Conservation (phyloP, 2,797 vertebrate species). For the Aphelocoma californica region DNA sequence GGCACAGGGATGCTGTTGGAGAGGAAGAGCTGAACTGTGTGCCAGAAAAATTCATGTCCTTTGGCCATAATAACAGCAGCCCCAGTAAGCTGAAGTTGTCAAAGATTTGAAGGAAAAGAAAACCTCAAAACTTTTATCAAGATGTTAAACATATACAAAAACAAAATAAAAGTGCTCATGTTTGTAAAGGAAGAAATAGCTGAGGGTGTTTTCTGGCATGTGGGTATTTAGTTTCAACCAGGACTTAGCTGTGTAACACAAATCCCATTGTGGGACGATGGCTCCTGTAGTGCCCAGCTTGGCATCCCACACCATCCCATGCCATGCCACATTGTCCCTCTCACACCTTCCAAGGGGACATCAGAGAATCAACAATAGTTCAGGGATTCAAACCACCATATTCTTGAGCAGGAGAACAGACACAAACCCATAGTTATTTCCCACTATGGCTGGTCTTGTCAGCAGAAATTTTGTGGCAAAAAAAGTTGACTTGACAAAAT, state of each 20-base stretch:
- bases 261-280: not conserved
- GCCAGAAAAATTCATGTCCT: not conserved
- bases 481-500: not conserved
- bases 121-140: conserved; percentile 43
- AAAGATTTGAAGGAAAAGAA: not conserved
- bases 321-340: rapidly evolving
- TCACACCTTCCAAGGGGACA: not conserved
- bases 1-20: rapidly evolving
- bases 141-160: not conserved
- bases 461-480: not conserved
- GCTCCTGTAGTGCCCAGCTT: not conserved
- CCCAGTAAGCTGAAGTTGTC: not conserved
- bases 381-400: not conserved
- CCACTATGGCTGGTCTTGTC: not conserved
- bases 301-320: not conserved
- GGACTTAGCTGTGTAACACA: not conserved
- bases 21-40: not conserved
- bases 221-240: not conserved
- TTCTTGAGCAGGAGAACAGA: not conserved
- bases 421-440: rapidly evolving
- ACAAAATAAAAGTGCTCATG: not conserved
- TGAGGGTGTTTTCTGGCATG: not conserved
- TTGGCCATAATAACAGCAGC: not conserved
- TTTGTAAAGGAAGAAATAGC: conserved; percentile 9
- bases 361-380: not conserved